Conservation (phyloP, 2,113 vertebrate genomes). For the Patagioenas fasciata region DNA sequence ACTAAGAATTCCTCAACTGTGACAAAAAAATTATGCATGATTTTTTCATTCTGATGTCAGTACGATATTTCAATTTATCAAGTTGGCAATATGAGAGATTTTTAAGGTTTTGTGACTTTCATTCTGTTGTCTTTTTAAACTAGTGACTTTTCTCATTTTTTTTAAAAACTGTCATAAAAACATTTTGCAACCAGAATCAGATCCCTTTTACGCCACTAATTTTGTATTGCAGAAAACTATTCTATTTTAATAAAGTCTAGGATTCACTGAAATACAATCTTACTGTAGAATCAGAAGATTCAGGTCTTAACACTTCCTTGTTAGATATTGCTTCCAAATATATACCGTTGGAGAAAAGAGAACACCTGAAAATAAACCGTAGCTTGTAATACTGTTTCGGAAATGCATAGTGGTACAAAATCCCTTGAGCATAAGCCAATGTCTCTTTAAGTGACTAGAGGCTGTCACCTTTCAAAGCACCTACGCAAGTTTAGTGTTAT, state of each 20-base stretch:
- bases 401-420: not conserved
- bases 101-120: not conserved
- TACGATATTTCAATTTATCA: not conserved
- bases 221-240: not conserved
- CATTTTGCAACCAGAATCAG: rapidly evolving
- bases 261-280: not conserved
- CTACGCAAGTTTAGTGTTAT: not conserved
- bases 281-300: not conserved
- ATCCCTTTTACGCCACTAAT: not conserved
- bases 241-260: not conserved
- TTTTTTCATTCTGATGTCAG: not conserved
- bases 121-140: not conserved
- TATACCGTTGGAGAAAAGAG: not conserved
- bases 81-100: not conserved
- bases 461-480: slow-evolving; percentile 9
- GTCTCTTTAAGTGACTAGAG: not conserved
- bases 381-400: not conserved
- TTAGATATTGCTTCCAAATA: not conserved
- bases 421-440: not conserved
- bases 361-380: not conserved
- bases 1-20: not conserved
- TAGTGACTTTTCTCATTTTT: not conserved
- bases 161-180: not conserved
- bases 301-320: not conserved
- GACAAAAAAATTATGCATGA: not conserved